Evolutionary conservation across 1,140 invertebrate genomes (phyloP).

Genomic region (Trinorchestia longiramus): DNA sequence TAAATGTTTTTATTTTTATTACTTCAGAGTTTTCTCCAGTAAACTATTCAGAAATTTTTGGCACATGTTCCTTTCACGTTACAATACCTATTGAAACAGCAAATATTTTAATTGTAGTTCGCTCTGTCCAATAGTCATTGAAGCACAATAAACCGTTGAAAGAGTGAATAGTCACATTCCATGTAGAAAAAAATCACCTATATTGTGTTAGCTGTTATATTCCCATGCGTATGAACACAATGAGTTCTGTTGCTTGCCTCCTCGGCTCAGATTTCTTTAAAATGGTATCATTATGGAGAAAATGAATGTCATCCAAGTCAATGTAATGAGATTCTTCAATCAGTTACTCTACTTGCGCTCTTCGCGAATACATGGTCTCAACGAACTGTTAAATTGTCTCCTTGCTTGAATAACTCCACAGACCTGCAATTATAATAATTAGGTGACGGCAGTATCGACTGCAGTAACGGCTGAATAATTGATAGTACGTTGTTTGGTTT

Average conservation of each 20-base stretch:
- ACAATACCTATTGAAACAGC: neutral
- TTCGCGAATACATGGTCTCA: neutral
- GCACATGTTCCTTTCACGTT: neutral
- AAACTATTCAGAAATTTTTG: neutral
- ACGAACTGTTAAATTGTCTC: neutral
- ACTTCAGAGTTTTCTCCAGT: neutral
- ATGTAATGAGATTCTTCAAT: neutral
- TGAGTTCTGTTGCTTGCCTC: neutral
- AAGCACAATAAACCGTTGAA: constrained; percentile 13
- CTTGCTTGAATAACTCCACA: neutral
- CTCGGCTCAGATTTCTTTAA: neutral
- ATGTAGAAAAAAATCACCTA: neutral
- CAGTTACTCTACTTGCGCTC: neutral
- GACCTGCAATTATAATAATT: neutral
- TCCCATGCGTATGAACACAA: neutral
- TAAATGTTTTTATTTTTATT: neutral
- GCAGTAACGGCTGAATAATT: neutral
- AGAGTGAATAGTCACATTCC: constrained; percentile 13
- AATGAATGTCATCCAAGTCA: neutral
- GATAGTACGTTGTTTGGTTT: neutral
- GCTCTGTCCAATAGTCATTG: constrained; percentile 36
- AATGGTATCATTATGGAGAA: neutral
- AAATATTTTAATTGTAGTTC: constrained; percentile 40
- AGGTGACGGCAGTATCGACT: neutral
- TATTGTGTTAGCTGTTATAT: neutral